These are phyloP conservation scores for Euphydryas editha DNA, from an alignment of 2,888 invertebrate genomes.

Conservation along the genomic window DNA sequence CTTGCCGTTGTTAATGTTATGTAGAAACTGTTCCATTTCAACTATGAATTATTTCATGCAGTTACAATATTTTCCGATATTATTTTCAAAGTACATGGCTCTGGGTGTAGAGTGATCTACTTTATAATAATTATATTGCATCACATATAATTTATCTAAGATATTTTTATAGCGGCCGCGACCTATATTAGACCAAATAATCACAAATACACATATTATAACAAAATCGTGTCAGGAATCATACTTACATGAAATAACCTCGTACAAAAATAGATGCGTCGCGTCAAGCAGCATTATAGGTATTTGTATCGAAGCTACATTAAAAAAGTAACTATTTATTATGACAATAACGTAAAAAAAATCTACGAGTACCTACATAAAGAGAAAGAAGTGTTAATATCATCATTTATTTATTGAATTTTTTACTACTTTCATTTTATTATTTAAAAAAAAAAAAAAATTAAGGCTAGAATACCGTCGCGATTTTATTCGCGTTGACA, in stretches of 20 bases:
- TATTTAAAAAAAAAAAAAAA: no score
- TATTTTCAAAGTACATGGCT: no score
- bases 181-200: slow-evolving; percentile 56
- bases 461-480: no score
- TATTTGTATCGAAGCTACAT: not conserved
- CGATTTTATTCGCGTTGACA: no score
- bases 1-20: slow-evolving; percentile 19
- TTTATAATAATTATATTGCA: not conserved
- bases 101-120: not conserved
- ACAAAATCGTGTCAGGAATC: slow-evolving; percentile 67
- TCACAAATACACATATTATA: slow-evolving; percentile 55
- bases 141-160: slow-evolving; percentile 3
- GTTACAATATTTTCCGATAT: not conserved
- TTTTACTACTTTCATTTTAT: no score
- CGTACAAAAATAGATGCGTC: slow-evolving; percentile 66
- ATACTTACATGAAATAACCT: slow-evolving; percentile 70
- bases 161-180: slow-evolving; percentile 48
- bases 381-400: no score
- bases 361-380: no score
- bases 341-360: no score
- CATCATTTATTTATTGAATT: no score
- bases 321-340: not conserved
- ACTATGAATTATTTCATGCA: not conserved
- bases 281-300: slow-evolving; percentile 41
- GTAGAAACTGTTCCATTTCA: slow-evolving; percentile 3